Percentiles rank a stretch among this genome's conserved stretches.
Conservation (phyloP, 2,113 vertebrate genomes). For the Alethe castanea region DNA sequence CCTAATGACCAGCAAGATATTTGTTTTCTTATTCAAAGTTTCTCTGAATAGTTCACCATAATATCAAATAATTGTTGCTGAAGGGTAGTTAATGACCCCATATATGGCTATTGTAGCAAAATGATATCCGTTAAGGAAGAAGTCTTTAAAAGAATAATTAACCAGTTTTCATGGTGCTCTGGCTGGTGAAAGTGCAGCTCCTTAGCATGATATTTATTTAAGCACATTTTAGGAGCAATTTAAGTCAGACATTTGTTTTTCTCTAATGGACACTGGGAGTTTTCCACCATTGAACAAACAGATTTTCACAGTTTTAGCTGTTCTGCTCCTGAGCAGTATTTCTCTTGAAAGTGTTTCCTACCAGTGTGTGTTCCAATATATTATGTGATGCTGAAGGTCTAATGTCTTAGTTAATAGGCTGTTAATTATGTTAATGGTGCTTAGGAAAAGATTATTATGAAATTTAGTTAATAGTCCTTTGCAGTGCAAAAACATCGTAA, state of each 20-base stretch:
- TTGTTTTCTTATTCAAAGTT: background rate
- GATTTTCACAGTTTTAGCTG: background rate
- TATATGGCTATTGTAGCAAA: background rate
- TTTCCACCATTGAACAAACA: constrained; percentile 38
- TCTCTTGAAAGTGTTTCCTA: constrained; percentile 11
- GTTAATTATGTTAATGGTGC: constrained; percentile 60
- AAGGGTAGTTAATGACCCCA: constrained; percentile 22
- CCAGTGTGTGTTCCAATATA: constrained; percentile 28
- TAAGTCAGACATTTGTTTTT: constrained; percentile 14
- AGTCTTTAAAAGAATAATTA: constrained; percentile 8
- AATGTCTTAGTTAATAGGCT: constrained; percentile 43
- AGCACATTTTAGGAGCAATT: constrained; percentile 7
- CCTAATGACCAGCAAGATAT: background rate
- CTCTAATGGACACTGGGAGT: background rate
- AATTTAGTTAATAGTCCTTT: constrained; percentile 47
- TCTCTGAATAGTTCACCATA: background rate
- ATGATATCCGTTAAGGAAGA: background rate
- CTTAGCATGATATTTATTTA: constrained; percentile 26
- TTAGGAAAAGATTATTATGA: constrained; percentile 54
- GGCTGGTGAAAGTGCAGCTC: background rate
- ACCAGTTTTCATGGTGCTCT: background rate
- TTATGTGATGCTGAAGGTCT: constrained; percentile 1
- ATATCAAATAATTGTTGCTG: background rate
- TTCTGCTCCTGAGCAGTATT: background rate
- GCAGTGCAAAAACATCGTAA: constrained; percentile 12